Conservation (phyloP, 2,888 invertebrate species). For the Amphipoea lucens region DNA sequence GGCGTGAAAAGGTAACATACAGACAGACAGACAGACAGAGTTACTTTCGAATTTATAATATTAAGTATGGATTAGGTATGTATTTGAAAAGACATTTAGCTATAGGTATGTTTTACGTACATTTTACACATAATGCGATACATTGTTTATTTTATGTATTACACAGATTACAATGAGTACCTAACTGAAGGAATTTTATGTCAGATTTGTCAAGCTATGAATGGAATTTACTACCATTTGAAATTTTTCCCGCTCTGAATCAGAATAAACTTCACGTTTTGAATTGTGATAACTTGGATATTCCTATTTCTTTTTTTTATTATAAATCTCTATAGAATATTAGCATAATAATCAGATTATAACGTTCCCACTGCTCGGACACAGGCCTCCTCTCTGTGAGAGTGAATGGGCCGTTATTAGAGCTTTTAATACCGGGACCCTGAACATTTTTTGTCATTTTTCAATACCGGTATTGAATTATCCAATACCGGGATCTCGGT, state of each 20-base stretch:
- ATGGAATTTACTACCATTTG: background rate
- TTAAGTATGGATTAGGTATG: too few species aligned
- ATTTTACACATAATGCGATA: background rate
- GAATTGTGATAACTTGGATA: background rate
- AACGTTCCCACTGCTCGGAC: background rate
- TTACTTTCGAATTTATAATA: too few species aligned
- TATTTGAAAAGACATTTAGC: background rate
- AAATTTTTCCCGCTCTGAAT: background rate
- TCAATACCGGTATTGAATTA: too few species aligned
- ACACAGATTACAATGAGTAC: background rate
- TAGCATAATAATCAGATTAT: too few species aligned
- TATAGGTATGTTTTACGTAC: background rate
- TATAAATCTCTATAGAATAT: background rate
- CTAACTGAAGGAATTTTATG: background rate
- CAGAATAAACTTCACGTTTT: background rate
- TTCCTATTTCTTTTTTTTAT: background rate
- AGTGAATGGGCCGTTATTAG: too few species aligned
- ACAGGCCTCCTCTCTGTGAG: background rate
- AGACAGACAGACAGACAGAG: too few species aligned
- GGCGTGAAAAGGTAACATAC: too few species aligned
- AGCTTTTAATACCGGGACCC: too few species aligned
- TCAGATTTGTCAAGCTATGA: slow-evolving; percentile 7
- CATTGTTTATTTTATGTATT: background rate
- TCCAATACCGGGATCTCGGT: too few species aligned
- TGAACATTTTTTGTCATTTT: too few species aligned